Evolutionary conservation across 2,113 vertebrate species (phyloP).

Genomic region (Notechis scutatus): DNA sequence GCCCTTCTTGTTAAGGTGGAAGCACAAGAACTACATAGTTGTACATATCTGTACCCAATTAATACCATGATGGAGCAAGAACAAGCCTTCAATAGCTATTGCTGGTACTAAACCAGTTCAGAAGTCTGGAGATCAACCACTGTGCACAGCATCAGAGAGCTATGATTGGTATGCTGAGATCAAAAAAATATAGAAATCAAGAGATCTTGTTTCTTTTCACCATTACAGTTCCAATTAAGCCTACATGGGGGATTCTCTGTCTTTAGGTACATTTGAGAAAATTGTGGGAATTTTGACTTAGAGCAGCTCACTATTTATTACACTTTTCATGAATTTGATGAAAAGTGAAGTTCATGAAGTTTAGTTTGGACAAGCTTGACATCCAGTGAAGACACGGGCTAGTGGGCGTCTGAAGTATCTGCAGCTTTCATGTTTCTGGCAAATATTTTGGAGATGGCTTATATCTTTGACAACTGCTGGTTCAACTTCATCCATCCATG

Average conservation of each 20-base stretch:
- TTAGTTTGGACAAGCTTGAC: neutral
- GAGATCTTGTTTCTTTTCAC: neutral
- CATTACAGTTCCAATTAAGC: neutral
- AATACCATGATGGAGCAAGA: neutral
- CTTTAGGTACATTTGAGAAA: neutral
- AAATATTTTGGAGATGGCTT: neutral
- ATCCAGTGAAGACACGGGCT: neutral
- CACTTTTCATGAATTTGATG: neutral
- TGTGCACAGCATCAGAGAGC: neutral
- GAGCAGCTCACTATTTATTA: neutral
- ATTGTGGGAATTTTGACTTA: neutral
- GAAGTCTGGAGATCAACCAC: neutral
- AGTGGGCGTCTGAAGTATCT: fast-evolving
- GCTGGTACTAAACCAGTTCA: neutral
- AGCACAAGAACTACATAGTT: neutral
- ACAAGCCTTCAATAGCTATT: neutral
- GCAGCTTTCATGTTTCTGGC: neutral
- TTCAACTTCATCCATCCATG: neutral
- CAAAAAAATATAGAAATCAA: neutral
- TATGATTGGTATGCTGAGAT: neutral
- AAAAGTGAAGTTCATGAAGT: fast-evolving
- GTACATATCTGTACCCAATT: neutral
- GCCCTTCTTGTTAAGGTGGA: neutral
- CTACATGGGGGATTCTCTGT: neutral
- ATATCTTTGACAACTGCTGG: fast-evolving